Evolutionary conservation across 2,113 vertebrate species (phyloP), one percentile per base, ranked within the genome.

Genomic region (Oenanthe melanoleuca): DNA sequence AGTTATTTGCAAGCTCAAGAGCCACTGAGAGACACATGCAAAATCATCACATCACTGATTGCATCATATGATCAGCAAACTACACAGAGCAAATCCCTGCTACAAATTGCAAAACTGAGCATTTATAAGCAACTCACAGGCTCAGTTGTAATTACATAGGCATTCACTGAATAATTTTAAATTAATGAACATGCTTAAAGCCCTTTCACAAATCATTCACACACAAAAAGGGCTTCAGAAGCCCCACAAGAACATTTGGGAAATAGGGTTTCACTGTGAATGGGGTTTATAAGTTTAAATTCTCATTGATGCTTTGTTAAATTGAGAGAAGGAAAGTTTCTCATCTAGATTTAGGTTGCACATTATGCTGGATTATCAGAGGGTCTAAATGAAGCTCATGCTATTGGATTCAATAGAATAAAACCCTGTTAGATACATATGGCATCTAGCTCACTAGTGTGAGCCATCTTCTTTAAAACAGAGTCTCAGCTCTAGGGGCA

Each of bases 111-210:
- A 80, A 33, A 66, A 20, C n/a, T 57, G 53, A 45, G 84, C 17
- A 59, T 86, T 89, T 81, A 67, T 49, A 91, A 79, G n/a, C 81
- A 93, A 33, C 72, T 66, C 86, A 80, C 31, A 91, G 50, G n/a
- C 42, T 70, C 38, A 87, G 15, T 31, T 79, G 66, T 85, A 91
- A 95, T 95, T 94, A 91, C 53, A 79, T 9, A 64, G 8, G 29
- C 73, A 91, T 84, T 95, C 77, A 72, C 31, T 57, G 77, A 89
- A 92, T 87, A 84, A 89, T 72, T 96, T 80, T 80, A 75, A 84
- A 78, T 71, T 92, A 71, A 96, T 65, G 31, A 89, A 88, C 14
- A 34, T 33, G n/a, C 60, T 67, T 42, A 44, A 81, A 88, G 69
- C 40, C 28, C n/a, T 80, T 95, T 84, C 70, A 89, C 44, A 75